A percentile compares a stretch with the other conserved stretches of the same genome.
Conservation (phyloP, 2,888 invertebrate species). For the Standfussiana lucernea region DNA sequence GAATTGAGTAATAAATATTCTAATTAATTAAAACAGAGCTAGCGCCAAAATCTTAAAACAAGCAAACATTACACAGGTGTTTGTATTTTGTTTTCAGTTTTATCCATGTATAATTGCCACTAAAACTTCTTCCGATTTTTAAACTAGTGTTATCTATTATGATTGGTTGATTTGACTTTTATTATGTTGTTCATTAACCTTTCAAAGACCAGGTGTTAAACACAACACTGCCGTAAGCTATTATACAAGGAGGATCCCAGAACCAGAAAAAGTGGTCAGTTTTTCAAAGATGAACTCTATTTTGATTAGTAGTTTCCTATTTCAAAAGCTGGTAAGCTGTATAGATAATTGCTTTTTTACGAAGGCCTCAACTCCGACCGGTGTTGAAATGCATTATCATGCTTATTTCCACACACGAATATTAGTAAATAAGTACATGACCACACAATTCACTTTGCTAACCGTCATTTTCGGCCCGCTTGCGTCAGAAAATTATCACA, state of each 20-base stretch:
- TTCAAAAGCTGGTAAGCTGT: neutral
- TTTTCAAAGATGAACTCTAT: neutral
- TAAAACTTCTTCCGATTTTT: no score
- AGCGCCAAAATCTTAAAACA: no score
- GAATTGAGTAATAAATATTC: neutral
- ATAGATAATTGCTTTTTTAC: neutral
- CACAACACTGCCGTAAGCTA: neutral
- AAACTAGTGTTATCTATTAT: neutral
- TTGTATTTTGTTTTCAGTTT: no score
- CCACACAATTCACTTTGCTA: neutral
- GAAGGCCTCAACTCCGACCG: neutral
- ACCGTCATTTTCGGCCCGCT: neutral
- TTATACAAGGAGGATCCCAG: neutral
- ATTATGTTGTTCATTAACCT: neutral
- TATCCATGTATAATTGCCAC: no score
- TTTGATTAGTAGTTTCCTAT: neutral
- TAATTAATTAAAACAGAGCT: no score
- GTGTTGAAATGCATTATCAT: neutral
- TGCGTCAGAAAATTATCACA: slow-evolving; percentile 2
- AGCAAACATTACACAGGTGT: no score
- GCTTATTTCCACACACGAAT: neutral
- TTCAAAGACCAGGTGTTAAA: neutral
- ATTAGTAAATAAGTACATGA: neutral
- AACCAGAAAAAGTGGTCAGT: no score
- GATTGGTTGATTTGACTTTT: neutral